These are phyloP conservation scores for Euplagia quadripunctaria DNA, from an alignment of 2,888 invertebrate genomes.

Conservation along the genomic window DNA sequence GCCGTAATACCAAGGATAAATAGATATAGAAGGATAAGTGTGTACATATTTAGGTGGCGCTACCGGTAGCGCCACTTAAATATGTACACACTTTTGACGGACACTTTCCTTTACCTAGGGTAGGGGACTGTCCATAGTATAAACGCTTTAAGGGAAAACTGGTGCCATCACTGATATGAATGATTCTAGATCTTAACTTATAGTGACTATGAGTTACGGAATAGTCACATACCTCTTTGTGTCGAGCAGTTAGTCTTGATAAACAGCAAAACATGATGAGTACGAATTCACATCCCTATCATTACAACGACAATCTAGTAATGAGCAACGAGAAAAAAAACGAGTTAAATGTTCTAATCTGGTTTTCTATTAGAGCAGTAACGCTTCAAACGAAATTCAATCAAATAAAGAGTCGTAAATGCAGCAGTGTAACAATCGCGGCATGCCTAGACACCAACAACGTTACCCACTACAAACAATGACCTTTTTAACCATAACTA, in stretches of 20 bases:
- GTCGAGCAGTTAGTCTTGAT: conserved; percentile 49
- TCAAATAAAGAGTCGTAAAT: conserved; percentile 43
- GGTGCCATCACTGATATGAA: too few relatives aligned
- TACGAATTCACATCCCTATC: conserved; percentile 27
- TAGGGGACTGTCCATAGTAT: too few relatives aligned
- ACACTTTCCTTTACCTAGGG: too few relatives aligned
- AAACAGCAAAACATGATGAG: conserved; percentile 59
- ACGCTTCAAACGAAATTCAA: conserved; percentile 48
- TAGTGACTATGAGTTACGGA: background rate
- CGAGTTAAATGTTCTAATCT: conserved; percentile 36
- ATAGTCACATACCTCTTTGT: conserved; percentile 45
- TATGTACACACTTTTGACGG: too few relatives aligned
- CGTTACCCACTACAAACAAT: conserved; percentile 6
- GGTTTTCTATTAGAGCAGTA: conserved; percentile 49
- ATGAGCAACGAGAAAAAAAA: conserved; percentile 27
- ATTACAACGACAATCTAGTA: conserved; percentile 28
- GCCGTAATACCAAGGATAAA: too few relatives aligned
- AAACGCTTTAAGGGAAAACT: too few relatives aligned
- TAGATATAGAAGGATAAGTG: too few relatives aligned
- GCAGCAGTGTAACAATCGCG: conserved; percentile 38
- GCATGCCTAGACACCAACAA: conserved; percentile 10
- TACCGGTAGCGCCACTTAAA: too few relatives aligned
- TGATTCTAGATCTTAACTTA: background rate
- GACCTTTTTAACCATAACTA: conserved; percentile 10
- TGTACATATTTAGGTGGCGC: too few relatives aligned